Percentiles rank a stretch among this genome's conserved stretches.
Evolutionary conservation across 2,797 vertebrate genomes (phyloP).

Genomic region (Numenius phaeopus): DNA sequence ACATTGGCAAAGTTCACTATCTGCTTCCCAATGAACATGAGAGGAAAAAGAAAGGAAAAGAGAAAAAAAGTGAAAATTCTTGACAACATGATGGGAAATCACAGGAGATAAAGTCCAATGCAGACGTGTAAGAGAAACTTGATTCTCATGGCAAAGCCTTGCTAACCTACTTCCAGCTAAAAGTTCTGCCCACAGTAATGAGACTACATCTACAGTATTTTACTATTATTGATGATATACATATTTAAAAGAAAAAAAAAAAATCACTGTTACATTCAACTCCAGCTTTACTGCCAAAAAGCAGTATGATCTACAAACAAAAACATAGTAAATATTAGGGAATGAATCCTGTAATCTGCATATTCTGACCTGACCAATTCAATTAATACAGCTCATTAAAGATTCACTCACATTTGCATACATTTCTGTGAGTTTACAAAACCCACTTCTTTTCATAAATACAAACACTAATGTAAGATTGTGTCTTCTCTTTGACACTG

Average conservation of each 20-base stretch:
- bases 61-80: not conserved
- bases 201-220: not conserved
- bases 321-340: not conserved
- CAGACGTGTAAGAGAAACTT: not conserved
- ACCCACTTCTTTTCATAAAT: not conserved
- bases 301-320: not conserved
- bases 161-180: not conserved
- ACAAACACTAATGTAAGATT: not conserved
- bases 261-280: not conserved
- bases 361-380: not conserved
- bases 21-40: not conserved
- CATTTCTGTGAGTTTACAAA: not conserved
- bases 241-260: not conserved
- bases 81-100: not conserved
- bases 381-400: not conserved
- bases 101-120: not conserved
- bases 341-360: not conserved
- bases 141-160: not conserved
- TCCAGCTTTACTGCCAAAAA: not conserved
- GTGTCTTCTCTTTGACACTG: not conserved
- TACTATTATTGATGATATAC: not conserved
- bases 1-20: not conserved
- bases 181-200: not conserved
- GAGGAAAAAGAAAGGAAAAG: not conserved
- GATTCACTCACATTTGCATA: not conserved